phyloP scores from a whole-genome alignment of 1,140 invertebrate genomes.

The Musca domestica region DNA sequence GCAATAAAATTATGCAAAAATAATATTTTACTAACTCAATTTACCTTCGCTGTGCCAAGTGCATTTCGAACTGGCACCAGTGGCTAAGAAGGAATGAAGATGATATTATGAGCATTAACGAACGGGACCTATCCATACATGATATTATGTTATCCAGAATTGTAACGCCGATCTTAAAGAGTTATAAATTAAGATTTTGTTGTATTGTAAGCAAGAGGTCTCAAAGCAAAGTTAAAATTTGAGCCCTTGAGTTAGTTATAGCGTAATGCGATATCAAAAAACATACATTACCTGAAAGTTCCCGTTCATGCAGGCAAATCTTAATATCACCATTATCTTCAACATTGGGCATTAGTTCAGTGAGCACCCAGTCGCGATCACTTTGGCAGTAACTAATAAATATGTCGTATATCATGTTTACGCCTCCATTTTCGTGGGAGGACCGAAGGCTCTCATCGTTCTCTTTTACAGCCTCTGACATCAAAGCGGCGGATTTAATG shows the following conservation, averaged over 20 bases:
- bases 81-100: slow-evolving; percentile 61
- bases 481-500: slow-evolving; percentile 56
- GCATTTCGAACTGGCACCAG: slow-evolving; percentile 69
- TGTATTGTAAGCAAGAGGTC: neutral
- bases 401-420: slow-evolving; percentile 57
- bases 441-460: slow-evolving; percentile 35
- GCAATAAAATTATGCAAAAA: neutral
- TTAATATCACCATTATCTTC: slow-evolving; percentile 58
- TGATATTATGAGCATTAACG: slow-evolving; percentile 61
- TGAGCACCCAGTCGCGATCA: slow-evolving; percentile 61
- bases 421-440: slow-evolving; percentile 31
- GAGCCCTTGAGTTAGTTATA: neutral
- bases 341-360: slow-evolving; percentile 61
- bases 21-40: too few relatives aligned
- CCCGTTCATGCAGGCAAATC: slow-evolving; percentile 64
- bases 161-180: slow-evolving; percentile 62
- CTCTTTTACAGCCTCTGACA: slow-evolving; percentile 38
- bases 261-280: neutral
- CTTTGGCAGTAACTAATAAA: slow-evolving; percentile 66
- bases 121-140: slow-evolving; percentile 63
- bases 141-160: slow-evolving; percentile 66
- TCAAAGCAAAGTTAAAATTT: neutral
- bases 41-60: slow-evolving; percentile 63
- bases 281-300: slow-evolving; percentile 59
- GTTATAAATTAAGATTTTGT: too few relatives aligned